phyloP scores from a whole-genome alignment of 2,113 vertebrate genomes.

The Suncus etruscus region DNA sequence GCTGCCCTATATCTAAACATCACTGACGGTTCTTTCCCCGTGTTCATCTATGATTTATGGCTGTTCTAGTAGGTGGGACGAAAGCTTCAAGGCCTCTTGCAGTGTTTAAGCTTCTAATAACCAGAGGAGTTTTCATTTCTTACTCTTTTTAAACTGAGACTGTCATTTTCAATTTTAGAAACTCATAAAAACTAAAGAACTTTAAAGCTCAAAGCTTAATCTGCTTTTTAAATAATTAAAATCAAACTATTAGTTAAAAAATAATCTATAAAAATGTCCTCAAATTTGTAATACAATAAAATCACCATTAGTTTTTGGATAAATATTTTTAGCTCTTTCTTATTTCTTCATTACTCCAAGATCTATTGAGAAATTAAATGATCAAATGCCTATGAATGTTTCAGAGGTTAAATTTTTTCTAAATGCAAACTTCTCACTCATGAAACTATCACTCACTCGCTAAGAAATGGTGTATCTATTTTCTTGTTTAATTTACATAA shows the following conservation, averaged over 20 bases:
- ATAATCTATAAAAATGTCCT: slow-evolving; percentile 29
- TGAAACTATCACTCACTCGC: slow-evolving; percentile 78
- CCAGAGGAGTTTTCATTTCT: slow-evolving; percentile 67
- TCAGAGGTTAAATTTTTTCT: slow-evolving; percentile 76
- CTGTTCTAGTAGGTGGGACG: slow-evolving; percentile 64
- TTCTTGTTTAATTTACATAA: slow-evolving; percentile 84
- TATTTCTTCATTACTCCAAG: slow-evolving; percentile 69
- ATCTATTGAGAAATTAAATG: slow-evolving; percentile 59
- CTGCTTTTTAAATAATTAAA: slow-evolving; percentile 64
- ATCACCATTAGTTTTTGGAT: slow-evolving; percentile 14
- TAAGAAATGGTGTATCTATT: slow-evolving; percentile 72
- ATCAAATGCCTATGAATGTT: slow-evolving; percentile 73
- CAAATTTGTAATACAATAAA: slow-evolving; percentile 2
- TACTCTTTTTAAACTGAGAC: slow-evolving; percentile 48
- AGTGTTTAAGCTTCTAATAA: slow-evolving; percentile 73
- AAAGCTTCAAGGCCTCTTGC: slow-evolving; percentile 80
- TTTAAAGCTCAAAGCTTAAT: slow-evolving; percentile 41
- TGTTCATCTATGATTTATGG: slow-evolving; percentile 81
- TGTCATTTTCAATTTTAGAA: slow-evolving; percentile 53
- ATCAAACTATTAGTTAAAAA: not conserved
- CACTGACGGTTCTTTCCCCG: slow-evolving; percentile 54
- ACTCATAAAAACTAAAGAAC: slow-evolving; percentile 39
- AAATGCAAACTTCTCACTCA: slow-evolving; percentile 78
- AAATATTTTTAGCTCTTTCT: slow-evolving; percentile 25
- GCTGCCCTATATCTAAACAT: slow-evolving; percentile 66